Base-by-base conservation (phyloP, 35 echinoderm and acorn worm species). In the Nesometra sesokonis region DNA sequence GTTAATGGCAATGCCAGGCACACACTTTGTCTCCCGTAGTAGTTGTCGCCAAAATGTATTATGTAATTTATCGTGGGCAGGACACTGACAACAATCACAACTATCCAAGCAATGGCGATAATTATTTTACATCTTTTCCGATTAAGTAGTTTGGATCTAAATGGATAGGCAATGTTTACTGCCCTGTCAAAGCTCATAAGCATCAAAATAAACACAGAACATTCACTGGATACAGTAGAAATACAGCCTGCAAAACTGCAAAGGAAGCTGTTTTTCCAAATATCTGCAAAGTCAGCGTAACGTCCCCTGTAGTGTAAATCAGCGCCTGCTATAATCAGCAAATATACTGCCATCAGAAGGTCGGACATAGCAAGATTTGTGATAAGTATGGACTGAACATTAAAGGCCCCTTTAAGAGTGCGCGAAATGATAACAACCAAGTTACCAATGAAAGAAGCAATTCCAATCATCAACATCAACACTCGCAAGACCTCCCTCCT, bases 141-240 rank as follows among this genome's bases (percentile, higher is more conserved):
- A 1, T 82, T 78, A 4, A 94, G 77, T 34, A 86, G 85, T 13
- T 29, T 30, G 17, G n/a, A 32, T 15, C 78, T 84, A 29, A 94
- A 91, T 0, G 93, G 89, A 78, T 40, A 94, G 23, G 91, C 46
- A 19, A 91, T 77, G 32, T 36, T 37, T 3, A 79, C 33, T 46
- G 77, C 88, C 17, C 93, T 76, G 81, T 91, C 86, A 0, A 94
- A 33, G 46, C 86, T 94, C 17, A 94, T 91, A 23, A 94, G 21
- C 3, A 89, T 94, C 29, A 94, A 67, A n/a, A 91, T 77, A 11
- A 94, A 87, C 0, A 91, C 93, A 21, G 93, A 94, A 0, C 86
- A 85, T 32, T 91, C 89, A 35, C 93, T 94, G 52, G 84, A 87
- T 35, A 94, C 80, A 11, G 90, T 88, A 9, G 93, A 91, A 17